phyloP scores from a whole-genome alignment of 2,888 invertebrate genomes.

The Caenorhabditis angaria region DNA sequence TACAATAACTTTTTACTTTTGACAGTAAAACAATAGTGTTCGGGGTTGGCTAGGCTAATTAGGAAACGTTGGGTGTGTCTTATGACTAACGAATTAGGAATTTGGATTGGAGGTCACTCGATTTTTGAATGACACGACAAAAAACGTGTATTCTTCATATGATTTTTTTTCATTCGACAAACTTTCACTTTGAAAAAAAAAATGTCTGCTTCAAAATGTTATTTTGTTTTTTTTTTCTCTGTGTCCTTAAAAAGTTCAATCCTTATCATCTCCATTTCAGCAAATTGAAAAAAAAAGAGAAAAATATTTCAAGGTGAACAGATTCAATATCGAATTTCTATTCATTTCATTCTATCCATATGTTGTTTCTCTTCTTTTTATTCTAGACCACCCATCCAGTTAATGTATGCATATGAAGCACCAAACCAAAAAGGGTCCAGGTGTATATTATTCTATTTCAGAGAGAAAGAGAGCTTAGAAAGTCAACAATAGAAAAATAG shows the following conservation, averaged over 20 bases:
- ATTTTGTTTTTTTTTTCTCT: neutral
- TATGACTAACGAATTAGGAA: conserved; percentile 1
- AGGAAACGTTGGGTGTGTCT: neutral
- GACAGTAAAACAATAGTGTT: neutral
- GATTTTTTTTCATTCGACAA: neutral
- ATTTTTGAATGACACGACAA: neutral
- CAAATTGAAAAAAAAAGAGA: too few species aligned
- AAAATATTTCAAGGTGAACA: neutral
- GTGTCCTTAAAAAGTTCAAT: conserved; percentile 1
- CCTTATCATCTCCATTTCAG: neutral
- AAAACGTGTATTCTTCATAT: neutral
- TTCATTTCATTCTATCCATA: too few species aligned
- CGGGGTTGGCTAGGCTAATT: neutral
- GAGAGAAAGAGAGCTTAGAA: too few species aligned
- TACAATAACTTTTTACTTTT: neutral
- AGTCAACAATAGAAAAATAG: conserved; percentile 1
- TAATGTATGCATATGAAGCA: neutral
- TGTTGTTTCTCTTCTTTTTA: too few species aligned
- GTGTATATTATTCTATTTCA: conserved; percentile 1
- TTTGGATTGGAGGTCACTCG: conserved; percentile 4
- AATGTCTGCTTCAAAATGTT: too few species aligned
- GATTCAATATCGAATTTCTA: neutral
- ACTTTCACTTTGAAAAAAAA: neutral
- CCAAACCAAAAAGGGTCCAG: neutral
- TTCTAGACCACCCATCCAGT: neutral